Evolutionary conservation across 2,888 invertebrate species (phyloP).

Genomic region (Gari tellinella): DNA sequence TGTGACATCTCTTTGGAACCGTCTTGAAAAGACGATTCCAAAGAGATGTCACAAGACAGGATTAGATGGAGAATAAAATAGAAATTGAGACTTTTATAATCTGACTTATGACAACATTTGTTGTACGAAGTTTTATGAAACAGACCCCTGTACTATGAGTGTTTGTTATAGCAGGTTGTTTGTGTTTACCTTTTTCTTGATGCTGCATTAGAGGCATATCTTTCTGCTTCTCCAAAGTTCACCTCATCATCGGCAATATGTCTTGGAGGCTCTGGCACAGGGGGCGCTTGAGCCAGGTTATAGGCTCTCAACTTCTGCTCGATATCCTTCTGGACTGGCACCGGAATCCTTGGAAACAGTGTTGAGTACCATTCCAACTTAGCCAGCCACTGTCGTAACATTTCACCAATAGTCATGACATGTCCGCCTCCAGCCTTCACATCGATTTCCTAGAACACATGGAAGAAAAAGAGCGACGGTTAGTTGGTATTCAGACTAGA

Average conservation of each 20-base stretch:
- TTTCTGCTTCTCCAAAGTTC: slow-evolving; percentile 79
- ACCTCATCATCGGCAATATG: slow-evolving; percentile 76
- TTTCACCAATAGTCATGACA: slow-evolving; percentile 95
- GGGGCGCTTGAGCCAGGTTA: slow-evolving; percentile 29
- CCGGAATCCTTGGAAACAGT: slow-evolving; percentile 98
- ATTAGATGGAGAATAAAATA: too few species aligned
- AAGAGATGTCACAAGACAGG: too few species aligned
- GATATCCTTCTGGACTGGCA: slow-evolving; percentile 96
- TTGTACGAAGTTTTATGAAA: not conserved
- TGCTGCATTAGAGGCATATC: slow-evolving; percentile 50
- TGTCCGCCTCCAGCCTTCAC: slow-evolving; percentile 99
- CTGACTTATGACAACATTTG: too few species aligned
- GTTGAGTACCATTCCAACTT: slow-evolving; percentile 99
- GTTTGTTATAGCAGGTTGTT: too few species aligned
- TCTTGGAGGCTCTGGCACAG: slow-evolving; percentile 34
- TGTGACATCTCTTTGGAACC: too few species aligned
- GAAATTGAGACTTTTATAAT: too few species aligned
- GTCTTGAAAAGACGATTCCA: too few species aligned
- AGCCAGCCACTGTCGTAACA: slow-evolving; percentile 95
- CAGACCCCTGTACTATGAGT: too few species aligned
- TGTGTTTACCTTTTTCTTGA: slow-evolving; percentile 35
- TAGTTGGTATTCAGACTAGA: too few species aligned
- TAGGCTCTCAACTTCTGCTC: slow-evolving; percentile 88
- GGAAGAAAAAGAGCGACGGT: too few species aligned
- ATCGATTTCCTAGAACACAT: slow-evolving; percentile 91